Percentiles rank a stretch among this genome's conserved stretches.
These are phyloP conservation scores for Diorhabda carinulata DNA, from an alignment of 1,140 invertebrate genomes.

Conservation along the genomic window DNA sequence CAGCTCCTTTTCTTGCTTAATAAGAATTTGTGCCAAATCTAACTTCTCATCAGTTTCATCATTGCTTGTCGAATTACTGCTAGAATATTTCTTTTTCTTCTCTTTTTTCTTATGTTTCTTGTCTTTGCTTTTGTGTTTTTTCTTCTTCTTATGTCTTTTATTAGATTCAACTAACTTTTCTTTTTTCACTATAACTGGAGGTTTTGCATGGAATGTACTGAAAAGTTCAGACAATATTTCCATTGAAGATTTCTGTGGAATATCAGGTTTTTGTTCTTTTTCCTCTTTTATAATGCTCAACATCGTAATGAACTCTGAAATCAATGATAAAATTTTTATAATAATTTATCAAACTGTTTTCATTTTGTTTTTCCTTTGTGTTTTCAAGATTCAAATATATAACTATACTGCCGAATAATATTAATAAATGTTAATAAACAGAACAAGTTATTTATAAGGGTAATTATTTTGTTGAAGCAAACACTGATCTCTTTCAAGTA, in stretches of 20 bases:
- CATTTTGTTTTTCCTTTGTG: too few species aligned
- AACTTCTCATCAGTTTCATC: constrained; percentile 33
- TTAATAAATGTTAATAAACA: too few species aligned
- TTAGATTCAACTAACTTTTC: constrained; percentile 51
- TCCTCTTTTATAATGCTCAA: background rate
- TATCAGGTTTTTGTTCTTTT: constrained; percentile 8
- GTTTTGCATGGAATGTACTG: constrained; percentile 64
- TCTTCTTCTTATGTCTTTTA: constrained; percentile 57
- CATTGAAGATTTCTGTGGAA: constrained; percentile 55
- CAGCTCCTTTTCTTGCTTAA: constrained; percentile 40
- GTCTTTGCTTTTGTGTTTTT: constrained; percentile 53
- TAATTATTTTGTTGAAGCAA: too few species aligned
- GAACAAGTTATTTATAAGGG: too few species aligned
- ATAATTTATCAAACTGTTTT: too few species aligned
- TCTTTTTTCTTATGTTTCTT: constrained; percentile 50
- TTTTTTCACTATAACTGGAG: constrained; percentile 57
- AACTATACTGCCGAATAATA: too few species aligned
- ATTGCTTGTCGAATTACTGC: constrained; percentile 22
- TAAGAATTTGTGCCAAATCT: constrained; percentile 42
- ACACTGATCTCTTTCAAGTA: too few species aligned
- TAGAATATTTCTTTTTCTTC: constrained; percentile 38
- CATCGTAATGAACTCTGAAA: background rate
- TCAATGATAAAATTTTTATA: too few species aligned
- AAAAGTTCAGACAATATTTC: constrained; percentile 78
- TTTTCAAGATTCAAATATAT: too few species aligned